Evolutionary conservation across 2,113 vertebrate genomes (phyloP).

Genomic region (Calyptomena viridis): DNA sequence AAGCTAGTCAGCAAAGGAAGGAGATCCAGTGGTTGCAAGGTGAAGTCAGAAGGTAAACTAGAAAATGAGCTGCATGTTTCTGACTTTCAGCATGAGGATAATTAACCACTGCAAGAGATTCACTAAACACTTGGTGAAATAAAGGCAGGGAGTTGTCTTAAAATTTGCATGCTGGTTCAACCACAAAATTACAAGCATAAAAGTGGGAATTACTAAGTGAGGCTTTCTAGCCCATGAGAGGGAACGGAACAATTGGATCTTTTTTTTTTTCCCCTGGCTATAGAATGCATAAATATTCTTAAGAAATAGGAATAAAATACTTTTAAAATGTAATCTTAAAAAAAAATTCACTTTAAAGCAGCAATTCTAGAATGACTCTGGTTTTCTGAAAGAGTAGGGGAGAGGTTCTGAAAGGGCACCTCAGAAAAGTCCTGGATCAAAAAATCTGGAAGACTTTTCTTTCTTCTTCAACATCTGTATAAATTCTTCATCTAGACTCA

Average conservation of each 20-base stretch:
- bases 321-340: not conserved
- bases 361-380: not conserved
- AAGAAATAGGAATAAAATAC: not conserved
- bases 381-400: not conserved
- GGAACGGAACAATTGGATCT: slow-evolving; percentile 25
- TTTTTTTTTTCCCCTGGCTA: not conserved
- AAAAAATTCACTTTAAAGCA: not conserved
- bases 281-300: not conserved
- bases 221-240: slow-evolving; percentile 8
- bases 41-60: slow-evolving; percentile 16
- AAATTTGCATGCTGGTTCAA: slow-evolving; percentile 51
- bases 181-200: slow-evolving; percentile 51
- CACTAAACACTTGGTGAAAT: slow-evolving; percentile 24
- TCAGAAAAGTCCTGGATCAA: not conserved
- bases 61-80: slow-evolving; percentile 4
- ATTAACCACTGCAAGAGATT: slow-evolving; percentile 21
- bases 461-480: not conserved
- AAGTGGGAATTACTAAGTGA: slow-evolving; percentile 48
- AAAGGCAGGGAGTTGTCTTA: slow-evolving; percentile 44
- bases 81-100: slow-evolving; percentile 27
- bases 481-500: not conserved
- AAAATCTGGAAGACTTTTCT: not conserved
- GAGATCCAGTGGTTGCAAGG: not conserved
- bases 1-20: not conserved
- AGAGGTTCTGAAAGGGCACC: not conserved